phyloP scores from a whole-genome alignment of 2,797 vertebrate genomes.

The Holocentrus rufus region DNA sequence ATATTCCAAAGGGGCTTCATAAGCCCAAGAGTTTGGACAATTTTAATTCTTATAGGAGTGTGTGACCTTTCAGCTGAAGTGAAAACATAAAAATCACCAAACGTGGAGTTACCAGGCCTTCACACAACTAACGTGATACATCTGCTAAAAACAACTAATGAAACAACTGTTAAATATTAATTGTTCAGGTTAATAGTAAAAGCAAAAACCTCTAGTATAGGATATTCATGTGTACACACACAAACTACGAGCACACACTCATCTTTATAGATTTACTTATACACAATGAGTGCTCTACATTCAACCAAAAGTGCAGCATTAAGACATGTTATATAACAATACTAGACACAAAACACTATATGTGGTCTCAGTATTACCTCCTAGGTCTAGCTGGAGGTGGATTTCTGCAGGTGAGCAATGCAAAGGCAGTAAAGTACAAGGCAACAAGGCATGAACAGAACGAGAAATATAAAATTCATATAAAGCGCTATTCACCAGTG shows the following conservation, averaged over 20 bases:
- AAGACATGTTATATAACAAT: no score
- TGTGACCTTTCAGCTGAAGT: no score
- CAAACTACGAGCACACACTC: neutral
- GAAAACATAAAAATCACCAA: no score
- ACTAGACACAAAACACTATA: no score
- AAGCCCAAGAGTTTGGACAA: no score
- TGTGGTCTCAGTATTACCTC: constrained; percentile 69
- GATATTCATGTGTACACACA: neutral
- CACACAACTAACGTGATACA: no score
- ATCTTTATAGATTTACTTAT: neutral
- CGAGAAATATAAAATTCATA: constrained; percentile 26
- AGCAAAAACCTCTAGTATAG: neutral
- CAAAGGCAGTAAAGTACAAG: constrained; percentile 32
- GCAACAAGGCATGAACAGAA: constrained; percentile 28
- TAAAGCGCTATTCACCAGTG: neutral
- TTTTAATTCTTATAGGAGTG: no score
- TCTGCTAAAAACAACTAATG: neutral
- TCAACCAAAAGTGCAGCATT: constrained; percentile 34
- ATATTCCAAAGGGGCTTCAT: no score
- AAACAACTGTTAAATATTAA: neutral
- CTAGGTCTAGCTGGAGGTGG: constrained; percentile 58
- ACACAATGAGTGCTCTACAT: constrained; percentile 9
- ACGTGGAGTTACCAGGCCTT: no score
- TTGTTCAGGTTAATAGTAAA: neutral
- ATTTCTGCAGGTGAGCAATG: constrained; percentile 57